Conservation (phyloP, 2,797 vertebrate genomes). For the Monodelphis domestica region DNA sequence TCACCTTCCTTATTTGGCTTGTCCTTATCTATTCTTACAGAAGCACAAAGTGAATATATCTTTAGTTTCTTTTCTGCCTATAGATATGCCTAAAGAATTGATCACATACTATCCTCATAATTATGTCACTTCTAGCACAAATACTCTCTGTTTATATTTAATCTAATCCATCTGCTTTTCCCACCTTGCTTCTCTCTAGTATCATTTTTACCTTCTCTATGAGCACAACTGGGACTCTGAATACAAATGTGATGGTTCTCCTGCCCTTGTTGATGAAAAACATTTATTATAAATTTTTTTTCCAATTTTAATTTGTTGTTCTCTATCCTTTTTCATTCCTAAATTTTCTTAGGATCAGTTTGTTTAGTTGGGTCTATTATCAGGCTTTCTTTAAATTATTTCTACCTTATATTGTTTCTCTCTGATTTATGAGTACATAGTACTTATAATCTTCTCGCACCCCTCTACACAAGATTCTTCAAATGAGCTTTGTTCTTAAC, state of each 20-base stretch:
- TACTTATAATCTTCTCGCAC: not conserved
- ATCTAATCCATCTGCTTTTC: not conserved
- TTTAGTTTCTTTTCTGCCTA: no score
- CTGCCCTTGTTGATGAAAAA: not conserved
- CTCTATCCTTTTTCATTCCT: not conserved
- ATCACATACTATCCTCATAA: not conserved
- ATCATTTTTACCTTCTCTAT: not conserved
- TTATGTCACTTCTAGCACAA: not conserved
- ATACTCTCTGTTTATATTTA: not conserved
- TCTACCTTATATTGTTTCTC: not conserved
- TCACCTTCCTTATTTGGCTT: not conserved
- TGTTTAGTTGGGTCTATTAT: not conserved
- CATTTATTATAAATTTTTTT: not conserved
- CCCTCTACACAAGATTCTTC: not conserved
- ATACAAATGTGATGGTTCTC: not conserved
- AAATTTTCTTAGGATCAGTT: not conserved
- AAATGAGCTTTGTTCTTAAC: not conserved
- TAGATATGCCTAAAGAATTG: not conserved
- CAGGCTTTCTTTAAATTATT: not conserved
- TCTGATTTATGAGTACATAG: not conserved
- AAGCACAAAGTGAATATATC: not conserved
- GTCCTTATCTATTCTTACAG: not conserved
- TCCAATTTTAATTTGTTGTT: not conserved
- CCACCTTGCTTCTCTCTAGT: not conserved
- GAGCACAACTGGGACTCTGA: no score